These are phyloP conservation scores for Pheosia tremula DNA, from an alignment of 2,888 invertebrate genomes.

Conservation along the genomic window DNA sequence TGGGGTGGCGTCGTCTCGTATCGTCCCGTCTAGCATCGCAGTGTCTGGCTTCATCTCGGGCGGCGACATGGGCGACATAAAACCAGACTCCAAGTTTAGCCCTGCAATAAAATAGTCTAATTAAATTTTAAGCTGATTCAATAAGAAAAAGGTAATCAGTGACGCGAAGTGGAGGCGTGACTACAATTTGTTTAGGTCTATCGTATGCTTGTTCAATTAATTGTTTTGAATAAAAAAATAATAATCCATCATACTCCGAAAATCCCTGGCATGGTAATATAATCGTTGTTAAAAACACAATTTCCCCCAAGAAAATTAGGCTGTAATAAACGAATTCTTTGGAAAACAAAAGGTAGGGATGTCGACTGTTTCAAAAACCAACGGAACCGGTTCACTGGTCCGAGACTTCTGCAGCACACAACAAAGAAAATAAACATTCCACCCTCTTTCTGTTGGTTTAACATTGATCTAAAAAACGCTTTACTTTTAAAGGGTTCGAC, in stretches of 20 bases:
- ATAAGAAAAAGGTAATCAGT: constrained; percentile 36
- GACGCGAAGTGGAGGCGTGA: constrained; percentile 5
- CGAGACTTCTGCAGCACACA: constrained; percentile 54
- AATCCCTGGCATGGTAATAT: not conserved
- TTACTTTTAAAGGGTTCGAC: constrained; percentile 16
- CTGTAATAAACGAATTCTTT: constrained; percentile 29
- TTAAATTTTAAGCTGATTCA: constrained; percentile 33
- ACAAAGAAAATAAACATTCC: constrained; percentile 65
- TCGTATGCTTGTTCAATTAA: constrained; percentile 13
- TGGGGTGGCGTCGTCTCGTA: constrained; percentile 86
- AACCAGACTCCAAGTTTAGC: constrained; percentile 89
- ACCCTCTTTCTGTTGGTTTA: constrained; percentile 47
- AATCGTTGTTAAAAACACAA: not conserved
- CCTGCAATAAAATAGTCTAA: constrained; percentile 82
- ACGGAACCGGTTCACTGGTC: constrained; percentile 70
- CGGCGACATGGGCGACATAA: constrained; percentile 93
- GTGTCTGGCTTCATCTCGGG: constrained; percentile 96
- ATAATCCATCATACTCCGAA: not conserved
- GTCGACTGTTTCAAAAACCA: constrained; percentile 58
- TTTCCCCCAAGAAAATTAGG: constrained; percentile 18
- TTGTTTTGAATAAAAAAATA: not conserved
- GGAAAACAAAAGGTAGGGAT: constrained; percentile 45
- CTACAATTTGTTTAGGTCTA: constrained; percentile 7
- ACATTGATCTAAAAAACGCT: constrained; percentile 39
- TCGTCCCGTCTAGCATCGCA: constrained; percentile 86